Evolutionary conservation across 2,797 vertebrate species (phyloP).

Genomic region (Gallirallus australis): DNA sequence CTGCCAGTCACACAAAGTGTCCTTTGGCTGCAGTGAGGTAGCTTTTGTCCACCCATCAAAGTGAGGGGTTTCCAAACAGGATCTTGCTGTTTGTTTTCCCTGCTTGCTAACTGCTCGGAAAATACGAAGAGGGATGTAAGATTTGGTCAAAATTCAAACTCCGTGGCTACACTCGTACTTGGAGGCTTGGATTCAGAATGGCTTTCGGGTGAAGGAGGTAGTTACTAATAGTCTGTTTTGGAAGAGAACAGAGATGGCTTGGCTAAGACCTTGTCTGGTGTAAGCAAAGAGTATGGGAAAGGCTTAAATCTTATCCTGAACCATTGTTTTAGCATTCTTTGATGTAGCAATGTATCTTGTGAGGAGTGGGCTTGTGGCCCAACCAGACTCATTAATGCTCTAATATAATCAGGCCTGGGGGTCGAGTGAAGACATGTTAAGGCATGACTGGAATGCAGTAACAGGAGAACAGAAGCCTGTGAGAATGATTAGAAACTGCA

Average conservation of each 20-base stretch:
- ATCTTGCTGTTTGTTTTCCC: constrained; percentile 61
- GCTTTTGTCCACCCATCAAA: constrained; percentile 55
- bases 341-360: too few species aligned
- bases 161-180: not conserved
- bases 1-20: constrained; percentile 7
- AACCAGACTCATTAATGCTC: too few species aligned
- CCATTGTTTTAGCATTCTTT: not conserved
- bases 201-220: not conserved
- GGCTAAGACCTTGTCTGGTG: not conserved
- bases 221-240: not conserved
- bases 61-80: constrained; percentile 36
- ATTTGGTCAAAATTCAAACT: not conserved
- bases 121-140: not conserved
- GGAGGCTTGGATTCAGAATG: not conserved
- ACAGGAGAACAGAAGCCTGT: too few species aligned
- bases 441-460: too few species aligned
- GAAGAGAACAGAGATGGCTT: not conserved
- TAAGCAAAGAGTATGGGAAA: not conserved
- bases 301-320: not conserved
- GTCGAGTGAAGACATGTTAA: too few species aligned
- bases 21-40: not conserved
- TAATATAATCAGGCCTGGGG: too few species aligned
- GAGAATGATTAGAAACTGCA: too few species aligned
- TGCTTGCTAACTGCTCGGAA: constrained; percentile 21
- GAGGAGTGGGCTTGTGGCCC: too few species aligned